A percentile compares a stretch with the other conserved stretches of the same genome.
Conservation (phyloP, 2,113 vertebrate species). For the Ciconia stormi region DNA sequence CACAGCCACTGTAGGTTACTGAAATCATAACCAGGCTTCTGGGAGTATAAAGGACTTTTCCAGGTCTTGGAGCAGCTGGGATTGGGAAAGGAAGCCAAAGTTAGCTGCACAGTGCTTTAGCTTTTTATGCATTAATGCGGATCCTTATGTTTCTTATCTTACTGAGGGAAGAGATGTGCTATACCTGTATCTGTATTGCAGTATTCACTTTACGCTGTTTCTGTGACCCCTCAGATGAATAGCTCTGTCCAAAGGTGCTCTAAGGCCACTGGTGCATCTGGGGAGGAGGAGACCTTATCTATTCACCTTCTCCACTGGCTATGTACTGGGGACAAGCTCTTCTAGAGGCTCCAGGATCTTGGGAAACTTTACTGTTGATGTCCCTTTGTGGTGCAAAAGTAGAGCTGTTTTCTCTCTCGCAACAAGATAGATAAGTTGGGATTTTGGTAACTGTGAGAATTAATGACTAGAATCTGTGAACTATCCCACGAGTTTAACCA, state of each 20-base stretch:
- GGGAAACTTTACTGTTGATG: neutral
- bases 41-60: neutral
- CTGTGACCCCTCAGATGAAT: neutral
- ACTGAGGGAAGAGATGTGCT: neutral
- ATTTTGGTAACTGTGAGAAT: neutral
- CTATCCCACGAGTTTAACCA: neutral
- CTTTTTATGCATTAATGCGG: neutral
- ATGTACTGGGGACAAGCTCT: neutral
- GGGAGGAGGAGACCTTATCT: neutral
- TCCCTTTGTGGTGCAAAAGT: neutral
- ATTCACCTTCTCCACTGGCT: neutral
- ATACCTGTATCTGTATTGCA: neutral
- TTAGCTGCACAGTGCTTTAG: neutral
- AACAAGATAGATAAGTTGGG: accelerated
- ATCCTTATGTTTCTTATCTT: neutral
- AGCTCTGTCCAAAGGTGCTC: neutral
- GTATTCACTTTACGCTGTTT: neutral
- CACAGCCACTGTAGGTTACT: neutral
- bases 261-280: neutral
- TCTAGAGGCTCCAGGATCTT: neutral
- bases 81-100: neutral
- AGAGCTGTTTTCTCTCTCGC: neutral
- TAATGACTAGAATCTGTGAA: neutral
- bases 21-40: neutral
- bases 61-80: neutral